These are phyloP conservation scores for Entomyzon cyanotis DNA, from an alignment of 2,113 vertebrate genomes.

Conservation along the genomic window DNA sequence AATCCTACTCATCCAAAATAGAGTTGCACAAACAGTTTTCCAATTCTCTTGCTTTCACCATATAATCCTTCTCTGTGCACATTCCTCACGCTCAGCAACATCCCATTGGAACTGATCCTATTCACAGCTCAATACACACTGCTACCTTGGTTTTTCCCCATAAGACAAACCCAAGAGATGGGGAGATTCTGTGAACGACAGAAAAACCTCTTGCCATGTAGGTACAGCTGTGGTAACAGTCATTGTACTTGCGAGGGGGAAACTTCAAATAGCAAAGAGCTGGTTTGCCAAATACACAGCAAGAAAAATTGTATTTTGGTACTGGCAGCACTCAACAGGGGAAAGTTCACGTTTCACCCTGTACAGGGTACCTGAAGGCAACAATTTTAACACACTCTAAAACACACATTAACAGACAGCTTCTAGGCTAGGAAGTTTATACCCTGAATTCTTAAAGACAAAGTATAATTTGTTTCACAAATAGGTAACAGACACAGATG, in stretches of 20 bases:
- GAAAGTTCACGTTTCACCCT: not conserved
- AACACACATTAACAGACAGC: not conserved
- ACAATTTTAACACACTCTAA: not conserved
- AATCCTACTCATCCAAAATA: not conserved
- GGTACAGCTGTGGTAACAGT: not conserved
- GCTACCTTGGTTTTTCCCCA: not conserved
- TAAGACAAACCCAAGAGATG: not conserved
- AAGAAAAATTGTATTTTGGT: not conserved
- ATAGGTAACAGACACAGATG: not conserved
- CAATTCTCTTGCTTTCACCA: not conserved
- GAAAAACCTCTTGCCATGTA: not conserved
- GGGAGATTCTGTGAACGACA: not conserved
- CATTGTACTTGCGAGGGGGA: not conserved
- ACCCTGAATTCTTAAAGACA: not conserved
- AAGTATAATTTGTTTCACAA: not conserved
- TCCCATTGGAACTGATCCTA: not conserved
- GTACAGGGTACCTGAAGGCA: not conserved
- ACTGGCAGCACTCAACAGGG: not conserved
- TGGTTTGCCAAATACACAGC: not conserved
- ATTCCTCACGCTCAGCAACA: not conserved
- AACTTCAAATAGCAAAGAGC: not conserved
- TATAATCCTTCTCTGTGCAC: not conserved
- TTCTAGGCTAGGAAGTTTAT: not conserved
- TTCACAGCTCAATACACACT: not conserved
- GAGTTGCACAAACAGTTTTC: not conserved